Conservation (phyloP, 2,113 vertebrate species). For the Istiophorus platypterus region DNA sequence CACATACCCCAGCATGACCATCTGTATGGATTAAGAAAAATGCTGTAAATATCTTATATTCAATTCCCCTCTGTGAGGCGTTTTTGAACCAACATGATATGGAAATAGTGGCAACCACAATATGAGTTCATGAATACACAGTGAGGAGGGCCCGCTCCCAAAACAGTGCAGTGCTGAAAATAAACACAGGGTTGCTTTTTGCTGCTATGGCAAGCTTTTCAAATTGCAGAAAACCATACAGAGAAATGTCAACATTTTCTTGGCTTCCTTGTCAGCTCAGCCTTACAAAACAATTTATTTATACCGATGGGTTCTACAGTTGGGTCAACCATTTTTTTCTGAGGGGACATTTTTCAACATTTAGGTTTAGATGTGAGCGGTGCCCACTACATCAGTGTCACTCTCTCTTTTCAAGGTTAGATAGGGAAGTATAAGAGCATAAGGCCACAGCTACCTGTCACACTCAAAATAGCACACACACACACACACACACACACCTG, state of each 20-base stretch:
- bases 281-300: slow-evolving; percentile 74
- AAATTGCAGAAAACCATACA: slow-evolving; percentile 51
- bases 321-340: slow-evolving; percentile 76
- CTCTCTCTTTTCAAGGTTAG: slow-evolving; percentile 78
- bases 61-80: slow-evolving; percentile 57
- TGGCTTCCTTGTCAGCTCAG: slow-evolving; percentile 61
- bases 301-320: slow-evolving; percentile 51
- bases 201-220: slow-evolving; percentile 52
- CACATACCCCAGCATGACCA: slow-evolving; percentile 52
- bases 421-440: slow-evolving; percentile 51
- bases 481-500: slow-evolving; percentile 15
- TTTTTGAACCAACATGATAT: slow-evolving; percentile 57
- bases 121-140: slow-evolving; percentile 75
- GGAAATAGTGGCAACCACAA: slow-evolving; percentile 72
- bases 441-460: slow-evolving; percentile 52
- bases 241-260: slow-evolving; percentile 62
- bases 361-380: slow-evolving; percentile 73
- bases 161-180: slow-evolving; percentile 70
- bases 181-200: slow-evolving; percentile 60
- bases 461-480: slow-evolving; percentile 18
- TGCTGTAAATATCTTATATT: slow-evolving; percentile 73
- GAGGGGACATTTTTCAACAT: slow-evolving; percentile 82
- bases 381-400: slow-evolving; percentile 76
- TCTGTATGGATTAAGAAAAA: slow-evolving; percentile 74
- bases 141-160: slow-evolving; percentile 49